phyloP scores from a whole-genome alignment of 2,113 vertebrate genomes.

The Oncorhynchus clarkii region DNA sequence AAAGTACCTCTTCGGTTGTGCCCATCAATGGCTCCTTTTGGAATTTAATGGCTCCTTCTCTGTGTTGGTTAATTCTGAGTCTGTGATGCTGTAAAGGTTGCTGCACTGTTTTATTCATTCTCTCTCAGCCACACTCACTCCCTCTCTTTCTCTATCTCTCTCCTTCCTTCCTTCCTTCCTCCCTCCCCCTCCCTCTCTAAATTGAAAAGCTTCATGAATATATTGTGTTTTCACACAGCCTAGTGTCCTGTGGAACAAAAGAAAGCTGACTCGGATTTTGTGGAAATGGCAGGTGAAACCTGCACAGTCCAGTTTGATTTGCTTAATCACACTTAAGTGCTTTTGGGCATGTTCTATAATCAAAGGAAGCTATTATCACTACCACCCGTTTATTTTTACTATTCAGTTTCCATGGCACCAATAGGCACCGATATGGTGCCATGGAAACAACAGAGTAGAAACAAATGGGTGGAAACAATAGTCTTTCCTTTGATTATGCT shows the following conservation, averaged over 20 bases:
- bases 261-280: constrained; percentile 17
- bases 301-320: constrained; percentile 28
- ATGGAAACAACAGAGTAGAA: no score
- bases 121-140: not conserved
- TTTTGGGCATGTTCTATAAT: constrained; percentile 23
- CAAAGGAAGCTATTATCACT: constrained; percentile 36
- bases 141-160: not conserved
- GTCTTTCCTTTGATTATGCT: not conserved
- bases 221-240: not conserved
- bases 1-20: constrained; percentile 13
- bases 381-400: constrained; percentile 18
- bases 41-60: not conserved
- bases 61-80: not conserved
- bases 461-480: no score
- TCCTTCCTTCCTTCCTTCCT: not conserved
- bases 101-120: not conserved
- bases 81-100: not conserved
- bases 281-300: constrained; percentile 14
- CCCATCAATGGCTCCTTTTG: not conserved
- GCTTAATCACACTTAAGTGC: constrained; percentile 5
- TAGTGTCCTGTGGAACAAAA: constrained; percentile 1
- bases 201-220: not conserved
- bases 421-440: not conserved
- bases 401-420: constrained; percentile 27
- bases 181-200: not conserved